phyloP scores from a whole-genome alignment of 2,113 vertebrate genomes.

The Notothenia rossii region DNA sequence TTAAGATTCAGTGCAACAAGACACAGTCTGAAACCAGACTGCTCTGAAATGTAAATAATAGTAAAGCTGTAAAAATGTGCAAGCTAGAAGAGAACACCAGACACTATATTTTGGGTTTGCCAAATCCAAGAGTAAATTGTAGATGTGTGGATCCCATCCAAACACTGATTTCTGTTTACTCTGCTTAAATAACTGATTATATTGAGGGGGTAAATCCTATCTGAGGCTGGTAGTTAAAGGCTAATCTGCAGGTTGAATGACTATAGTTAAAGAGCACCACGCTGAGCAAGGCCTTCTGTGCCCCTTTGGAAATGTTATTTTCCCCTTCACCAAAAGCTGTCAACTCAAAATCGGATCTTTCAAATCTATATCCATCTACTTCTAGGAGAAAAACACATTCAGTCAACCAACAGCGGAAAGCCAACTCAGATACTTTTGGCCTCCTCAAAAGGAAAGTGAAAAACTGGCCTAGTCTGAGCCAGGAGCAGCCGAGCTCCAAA shows the following conservation, averaged over 20 bases:
- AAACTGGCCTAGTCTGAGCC: constrained; percentile 17
- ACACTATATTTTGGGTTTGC: not conserved
- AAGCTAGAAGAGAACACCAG: not conserved
- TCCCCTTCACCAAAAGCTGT: constrained; percentile 2
- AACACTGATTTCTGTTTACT: constrained; percentile 65
- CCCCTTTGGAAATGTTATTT: not conserved
- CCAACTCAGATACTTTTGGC: constrained; percentile 24
- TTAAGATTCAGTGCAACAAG: not conserved
- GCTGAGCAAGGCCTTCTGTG: not conserved
- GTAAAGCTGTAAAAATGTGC: not conserved
- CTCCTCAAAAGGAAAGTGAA: constrained; percentile 43
- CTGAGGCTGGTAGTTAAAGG: constrained; percentile 64
- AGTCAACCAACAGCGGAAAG: constrained; percentile 3
- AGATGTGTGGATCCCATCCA: constrained; percentile 33
- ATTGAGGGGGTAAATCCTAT: constrained; percentile 1
- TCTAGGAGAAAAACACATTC: constrained; percentile 13
- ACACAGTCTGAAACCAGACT: constrained; percentile 5
- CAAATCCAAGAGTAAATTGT: constrained; percentile 30
- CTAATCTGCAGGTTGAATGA: constrained; percentile 57
- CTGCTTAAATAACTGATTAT: constrained; percentile 70
- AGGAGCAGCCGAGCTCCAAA: constrained; percentile 28
- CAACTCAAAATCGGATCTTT: constrained; percentile 28
- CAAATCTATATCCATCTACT: not conserved
- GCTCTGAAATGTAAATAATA: not conserved
- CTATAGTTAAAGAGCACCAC: constrained; percentile 53